A percentile compares a stretch with the other conserved stretches of the same genome.
phyloP scores from a whole-genome alignment of 1,140 invertebrate species.

The Drosophila pruinosa region DNA sequence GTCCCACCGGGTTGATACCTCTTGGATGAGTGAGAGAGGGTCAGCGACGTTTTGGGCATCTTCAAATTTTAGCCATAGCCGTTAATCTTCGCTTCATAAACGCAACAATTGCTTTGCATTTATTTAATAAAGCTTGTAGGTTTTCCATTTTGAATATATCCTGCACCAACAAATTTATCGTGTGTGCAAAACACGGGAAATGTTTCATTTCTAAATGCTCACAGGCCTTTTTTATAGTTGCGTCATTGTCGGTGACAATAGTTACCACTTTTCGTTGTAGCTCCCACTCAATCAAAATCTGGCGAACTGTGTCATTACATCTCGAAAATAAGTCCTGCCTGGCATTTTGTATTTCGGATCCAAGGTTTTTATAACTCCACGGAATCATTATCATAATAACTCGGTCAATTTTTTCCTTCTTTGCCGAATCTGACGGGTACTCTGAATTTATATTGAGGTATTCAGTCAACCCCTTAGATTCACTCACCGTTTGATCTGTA shows the following conservation, averaged over 20 bases:
- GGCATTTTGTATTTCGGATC: too few species aligned
- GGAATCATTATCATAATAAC: too few species aligned
- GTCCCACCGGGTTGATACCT: not conserved
- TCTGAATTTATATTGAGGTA: too few species aligned
- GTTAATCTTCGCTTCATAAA: not conserved
- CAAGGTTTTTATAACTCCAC: too few species aligned
- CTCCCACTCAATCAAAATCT: not conserved
- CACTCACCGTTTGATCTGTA: too few species aligned
- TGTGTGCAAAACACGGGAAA: too few species aligned
- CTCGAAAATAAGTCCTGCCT: too few species aligned
- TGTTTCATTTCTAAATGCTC: not conserved
- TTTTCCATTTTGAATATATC: not conserved
- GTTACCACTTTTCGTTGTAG: not conserved
- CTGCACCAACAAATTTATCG: too few species aligned
- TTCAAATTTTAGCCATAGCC: not conserved
- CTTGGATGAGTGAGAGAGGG: not conserved
- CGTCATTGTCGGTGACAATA: not conserved
- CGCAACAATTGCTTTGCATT: not conserved
- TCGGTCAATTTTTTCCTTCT: too few species aligned
- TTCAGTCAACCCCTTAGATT: too few species aligned
- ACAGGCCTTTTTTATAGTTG: not conserved
- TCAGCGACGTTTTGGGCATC: not conserved
- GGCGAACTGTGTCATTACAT: not conserved
- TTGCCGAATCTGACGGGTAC: too few species aligned
- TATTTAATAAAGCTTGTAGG: not conserved